These are phyloP conservation scores for Acyrthosiphon pisum DNA, from an alignment of 1,140 invertebrate species.

Conservation along the genomic window DNA sequence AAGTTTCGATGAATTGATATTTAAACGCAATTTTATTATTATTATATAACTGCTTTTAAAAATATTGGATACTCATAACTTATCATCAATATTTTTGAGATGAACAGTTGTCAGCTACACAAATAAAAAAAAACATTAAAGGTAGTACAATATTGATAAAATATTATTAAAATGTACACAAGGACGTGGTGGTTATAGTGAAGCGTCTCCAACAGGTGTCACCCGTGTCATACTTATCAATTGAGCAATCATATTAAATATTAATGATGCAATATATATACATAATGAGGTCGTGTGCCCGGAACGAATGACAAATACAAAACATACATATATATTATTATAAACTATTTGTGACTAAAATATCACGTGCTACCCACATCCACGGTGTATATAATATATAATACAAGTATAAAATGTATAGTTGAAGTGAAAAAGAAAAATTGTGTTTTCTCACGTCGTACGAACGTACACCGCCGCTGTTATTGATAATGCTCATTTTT, in stretches of 20 bases:
- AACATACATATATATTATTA: neutral
- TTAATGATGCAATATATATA: neutral
- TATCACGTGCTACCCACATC: neutral
- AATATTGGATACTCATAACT: neutral
- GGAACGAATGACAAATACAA: neutral
- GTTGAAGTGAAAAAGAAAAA: neutral
- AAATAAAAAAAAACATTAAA: neutral
- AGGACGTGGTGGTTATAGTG: neutral
- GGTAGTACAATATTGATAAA: neutral
- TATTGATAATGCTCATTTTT: conserved; percentile 1
- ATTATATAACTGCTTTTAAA: neutral
- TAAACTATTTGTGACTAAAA: neutral
- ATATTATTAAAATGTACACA: neutral
- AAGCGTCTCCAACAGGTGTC: neutral
- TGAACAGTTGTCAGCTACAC: neutral
- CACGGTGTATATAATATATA: neutral
- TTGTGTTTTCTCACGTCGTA: conserved; percentile 23
- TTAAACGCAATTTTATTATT: neutral
- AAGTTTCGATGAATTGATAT: neutral
- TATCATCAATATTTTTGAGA: neutral
- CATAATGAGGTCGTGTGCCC: neutral
- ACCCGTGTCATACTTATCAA: neutral
- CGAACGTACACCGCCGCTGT: neutral
- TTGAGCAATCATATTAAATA: neutral
- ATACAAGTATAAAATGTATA: neutral